phyloP scores from a whole-genome alignment of 2,113 vertebrate genomes.

The human (Homo sapiens) region GRCh38 chr17:28337501-28338000 shows the following conservation, averaged over 20 bases:
- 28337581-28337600: too few relatives aligned
- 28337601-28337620: too few relatives aligned
- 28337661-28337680: background rate
- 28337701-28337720: background rate
- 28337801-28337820: background rate
- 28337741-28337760: constrained; percentile 28
- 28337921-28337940: background rate
- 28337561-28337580: too few relatives aligned
- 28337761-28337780: background rate
- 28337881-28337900: background rate
- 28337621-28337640: too few relatives aligned
- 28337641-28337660: too few relatives aligned
- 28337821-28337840: background rate
- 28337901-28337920: background rate
- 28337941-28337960: background rate
- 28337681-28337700: background rate
- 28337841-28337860: background rate
- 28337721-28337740: background rate
- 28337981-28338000: background rate
- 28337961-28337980: background rate
- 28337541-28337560: too few relatives aligned
- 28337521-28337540: too few relatives aligned
- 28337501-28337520: too few relatives aligned
- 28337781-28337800: background rate
- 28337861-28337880: background rate